Conservation (phyloP, 2,113 vertebrate genomes). For the Clupea harengus region DNA sequence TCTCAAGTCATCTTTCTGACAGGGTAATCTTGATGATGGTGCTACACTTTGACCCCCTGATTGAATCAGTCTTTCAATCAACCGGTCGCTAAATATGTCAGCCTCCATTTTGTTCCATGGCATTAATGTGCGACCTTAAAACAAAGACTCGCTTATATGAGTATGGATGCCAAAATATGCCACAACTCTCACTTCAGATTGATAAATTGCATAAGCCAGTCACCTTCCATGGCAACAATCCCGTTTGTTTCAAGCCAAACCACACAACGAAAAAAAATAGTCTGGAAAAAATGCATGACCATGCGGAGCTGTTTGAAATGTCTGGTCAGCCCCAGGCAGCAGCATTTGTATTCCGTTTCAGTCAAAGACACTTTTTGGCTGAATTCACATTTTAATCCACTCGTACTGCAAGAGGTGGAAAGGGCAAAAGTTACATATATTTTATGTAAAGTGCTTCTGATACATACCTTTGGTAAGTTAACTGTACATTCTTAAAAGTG, state of each 20-base stretch:
- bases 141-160: conserved; percentile 29
- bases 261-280: conserved; percentile 43
- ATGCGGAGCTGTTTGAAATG: conserved; percentile 47
- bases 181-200: conserved; percentile 37
- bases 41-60: conserved; percentile 9
- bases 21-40: conserved; percentile 26
- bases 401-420: conserved; percentile 39
- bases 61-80: conserved; percentile 5
- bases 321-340: conserved; percentile 46
- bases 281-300: conserved; percentile 50
- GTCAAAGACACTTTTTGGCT: conserved; percentile 39
- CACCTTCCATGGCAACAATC: conserved; percentile 41
- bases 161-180: conserved; percentile 31
- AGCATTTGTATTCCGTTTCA: conserved; percentile 49
- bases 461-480: background rate
- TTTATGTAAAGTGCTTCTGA: conserved; percentile 31
- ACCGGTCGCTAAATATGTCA: conserved; percentile 6
- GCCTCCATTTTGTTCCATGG: conserved; percentile 28
- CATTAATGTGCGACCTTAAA: conserved; percentile 25
- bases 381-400: conserved; percentile 36
- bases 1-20: conserved; percentile 14
- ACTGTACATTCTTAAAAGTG: background rate
- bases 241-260: conserved; percentile 36
- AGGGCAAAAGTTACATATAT: conserved; percentile 34
- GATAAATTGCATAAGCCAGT: conserved; percentile 42